Conservation (phyloP, 2,113 vertebrate species). For the Euleptes europaea region DNA sequence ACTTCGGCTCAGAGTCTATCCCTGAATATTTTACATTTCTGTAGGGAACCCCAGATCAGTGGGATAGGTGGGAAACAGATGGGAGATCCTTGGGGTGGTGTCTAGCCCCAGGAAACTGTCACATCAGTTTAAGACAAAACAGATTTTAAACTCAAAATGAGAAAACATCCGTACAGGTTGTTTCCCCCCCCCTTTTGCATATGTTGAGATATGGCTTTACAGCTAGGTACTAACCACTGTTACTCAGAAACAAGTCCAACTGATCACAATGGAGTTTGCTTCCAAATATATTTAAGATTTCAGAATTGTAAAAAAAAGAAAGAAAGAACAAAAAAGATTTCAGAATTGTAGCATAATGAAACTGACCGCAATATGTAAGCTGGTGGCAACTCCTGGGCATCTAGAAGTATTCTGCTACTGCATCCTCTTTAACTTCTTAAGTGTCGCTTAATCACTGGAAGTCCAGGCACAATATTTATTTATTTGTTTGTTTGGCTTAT, state of each 20-base stretch:
- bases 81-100: no score
- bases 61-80: no score
- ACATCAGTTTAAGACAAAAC: neutral
- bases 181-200: neutral
- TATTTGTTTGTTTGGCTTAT: no score
- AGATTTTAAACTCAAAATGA: neutral
- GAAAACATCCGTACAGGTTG: neutral
- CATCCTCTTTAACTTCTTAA: neutral
- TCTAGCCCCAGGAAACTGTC: no score
- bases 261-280: neutral
- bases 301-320: neutral
- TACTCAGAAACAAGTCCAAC: neutral
- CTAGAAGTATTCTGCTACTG: neutral
- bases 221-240: neutral
- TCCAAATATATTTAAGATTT: neutral
- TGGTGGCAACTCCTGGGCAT: neutral
- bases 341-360: neutral
- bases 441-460: neutral
- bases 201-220: fast-evolving
- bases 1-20: no score
- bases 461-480: neutral
- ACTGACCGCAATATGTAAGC: neutral
- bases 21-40: no score
- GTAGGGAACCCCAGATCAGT: no score
- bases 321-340: no score